Conservation (phyloP, 2,113 vertebrate species). For the Laticauda colubrina region DNA sequence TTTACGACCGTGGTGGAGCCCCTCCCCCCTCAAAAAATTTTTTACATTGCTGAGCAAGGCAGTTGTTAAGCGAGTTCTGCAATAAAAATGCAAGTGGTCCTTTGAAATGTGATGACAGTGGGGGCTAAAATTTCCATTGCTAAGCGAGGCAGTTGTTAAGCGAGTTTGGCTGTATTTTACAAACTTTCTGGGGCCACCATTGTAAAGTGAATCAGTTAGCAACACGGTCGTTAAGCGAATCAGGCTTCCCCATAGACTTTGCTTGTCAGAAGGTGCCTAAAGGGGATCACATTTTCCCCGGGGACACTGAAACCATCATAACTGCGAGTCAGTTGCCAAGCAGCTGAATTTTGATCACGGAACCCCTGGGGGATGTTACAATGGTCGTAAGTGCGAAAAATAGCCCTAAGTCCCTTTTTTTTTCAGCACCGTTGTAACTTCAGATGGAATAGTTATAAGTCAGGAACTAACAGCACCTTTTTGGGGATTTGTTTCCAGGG, state of each 20-base stretch:
- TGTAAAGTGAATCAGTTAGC: neutral
- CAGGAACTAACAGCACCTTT: accelerated
- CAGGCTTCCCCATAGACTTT: neutral
- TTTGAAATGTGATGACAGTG: neutral
- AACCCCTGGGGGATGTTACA: accelerated
- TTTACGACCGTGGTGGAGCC: neutral
- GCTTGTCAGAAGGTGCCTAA: neutral
- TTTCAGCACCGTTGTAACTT: neutral
- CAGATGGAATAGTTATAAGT: accelerated
- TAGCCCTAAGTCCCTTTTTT: neutral
- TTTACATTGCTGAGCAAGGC: neutral
- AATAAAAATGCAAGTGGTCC: neutral
- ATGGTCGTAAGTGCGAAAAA: neutral
- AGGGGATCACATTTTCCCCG: too few species aligned
- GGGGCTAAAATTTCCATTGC: neutral
- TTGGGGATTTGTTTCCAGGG: conserved; percentile 65
- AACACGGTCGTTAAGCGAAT: neutral
- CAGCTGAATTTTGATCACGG: neutral
- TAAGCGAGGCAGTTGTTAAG: neutral
- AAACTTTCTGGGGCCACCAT: neutral
- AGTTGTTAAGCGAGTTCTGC: neutral
- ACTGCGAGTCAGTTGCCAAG: neutral
- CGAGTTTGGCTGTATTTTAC: neutral
- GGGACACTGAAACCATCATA: neutral
- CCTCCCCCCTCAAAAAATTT: too few species aligned